Conservation (phyloP, 2,888 invertebrate genomes). For the Drepana falcataria region DNA sequence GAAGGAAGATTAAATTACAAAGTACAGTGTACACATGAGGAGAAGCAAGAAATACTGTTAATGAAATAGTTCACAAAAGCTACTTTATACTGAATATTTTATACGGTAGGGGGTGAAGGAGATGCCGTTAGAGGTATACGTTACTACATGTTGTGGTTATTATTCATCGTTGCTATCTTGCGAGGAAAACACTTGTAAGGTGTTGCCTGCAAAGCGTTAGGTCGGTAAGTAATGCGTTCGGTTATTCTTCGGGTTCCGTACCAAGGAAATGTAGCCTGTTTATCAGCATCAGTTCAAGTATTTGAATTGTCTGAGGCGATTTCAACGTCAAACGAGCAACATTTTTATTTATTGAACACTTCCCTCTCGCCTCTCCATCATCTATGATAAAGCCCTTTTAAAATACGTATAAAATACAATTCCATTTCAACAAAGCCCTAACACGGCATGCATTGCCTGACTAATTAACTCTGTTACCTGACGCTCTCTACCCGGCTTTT, state of each 20-base stretch:
- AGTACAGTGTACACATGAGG: slow-evolving; percentile 26
- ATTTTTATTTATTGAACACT: no score
- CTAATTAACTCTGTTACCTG: slow-evolving; percentile 46
- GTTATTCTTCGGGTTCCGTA: not conserved
- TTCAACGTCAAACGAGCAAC: no score
- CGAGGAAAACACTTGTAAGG: not conserved
- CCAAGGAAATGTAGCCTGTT: no score
- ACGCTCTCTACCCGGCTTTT: slow-evolving; percentile 10
- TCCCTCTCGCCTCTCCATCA: no score
- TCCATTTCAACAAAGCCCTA: slow-evolving; percentile 34
- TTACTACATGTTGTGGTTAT: not conserved
- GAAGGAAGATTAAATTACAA: not conserved
- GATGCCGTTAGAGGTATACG: not conserved
- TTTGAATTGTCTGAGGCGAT: no score
- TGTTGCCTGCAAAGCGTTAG: not conserved
- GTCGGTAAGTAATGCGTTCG: not conserved
- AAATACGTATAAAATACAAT: no score
- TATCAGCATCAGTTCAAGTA: no score
- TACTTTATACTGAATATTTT: slow-evolving; percentile 49
- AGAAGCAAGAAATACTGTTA: slow-evolving; percentile 29
- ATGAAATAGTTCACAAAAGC: slow-evolving; percentile 46
- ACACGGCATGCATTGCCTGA: slow-evolving; percentile 35
- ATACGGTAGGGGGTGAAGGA: slow-evolving; percentile 28
- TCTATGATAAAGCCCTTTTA: no score
- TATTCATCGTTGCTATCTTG: slow-evolving; percentile 1